Evolutionary conservation across 2,113 vertebrate genomes (phyloP).

Genomic region (Ciconia boyciana): DNA sequence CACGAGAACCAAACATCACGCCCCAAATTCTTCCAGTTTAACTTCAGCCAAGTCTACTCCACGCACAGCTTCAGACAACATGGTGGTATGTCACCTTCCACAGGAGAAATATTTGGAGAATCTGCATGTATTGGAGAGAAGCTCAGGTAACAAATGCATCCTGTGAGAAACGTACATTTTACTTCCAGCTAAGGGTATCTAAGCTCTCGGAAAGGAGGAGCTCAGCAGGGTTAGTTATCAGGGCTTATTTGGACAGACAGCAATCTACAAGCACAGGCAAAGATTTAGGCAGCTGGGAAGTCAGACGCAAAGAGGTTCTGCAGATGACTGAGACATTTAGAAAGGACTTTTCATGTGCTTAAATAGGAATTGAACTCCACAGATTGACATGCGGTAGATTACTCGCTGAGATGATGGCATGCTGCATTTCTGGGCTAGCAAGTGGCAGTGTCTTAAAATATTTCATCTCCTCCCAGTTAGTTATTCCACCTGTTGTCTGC

Average conservation of each 20-base stretch:
- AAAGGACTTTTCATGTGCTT: neutral
- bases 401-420: neutral
- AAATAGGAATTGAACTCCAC: neutral
- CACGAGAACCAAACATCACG: neutral
- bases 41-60: neutral
- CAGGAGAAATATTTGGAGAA: accelerated
- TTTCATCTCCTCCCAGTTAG: neutral
- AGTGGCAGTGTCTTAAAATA: neutral
- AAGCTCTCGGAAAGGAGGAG: neutral
- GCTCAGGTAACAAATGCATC: accelerated
- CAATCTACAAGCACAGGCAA: neutral
- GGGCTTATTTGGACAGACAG: neutral
- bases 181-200: neutral
- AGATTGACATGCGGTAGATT: neutral
- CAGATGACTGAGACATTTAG: neutral
- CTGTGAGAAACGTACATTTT: neutral
- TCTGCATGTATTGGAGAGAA: neutral
- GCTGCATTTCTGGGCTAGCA: neutral
- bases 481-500: neutral
- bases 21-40: neutral
- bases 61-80: neutral
- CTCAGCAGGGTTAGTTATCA: neutral
- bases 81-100: accelerated
- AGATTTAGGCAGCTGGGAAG: neutral
- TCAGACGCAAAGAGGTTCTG: neutral